phyloP scores from a whole-genome alignment of 2,797 vertebrate species.

The Discoglossus pictus region DNA sequence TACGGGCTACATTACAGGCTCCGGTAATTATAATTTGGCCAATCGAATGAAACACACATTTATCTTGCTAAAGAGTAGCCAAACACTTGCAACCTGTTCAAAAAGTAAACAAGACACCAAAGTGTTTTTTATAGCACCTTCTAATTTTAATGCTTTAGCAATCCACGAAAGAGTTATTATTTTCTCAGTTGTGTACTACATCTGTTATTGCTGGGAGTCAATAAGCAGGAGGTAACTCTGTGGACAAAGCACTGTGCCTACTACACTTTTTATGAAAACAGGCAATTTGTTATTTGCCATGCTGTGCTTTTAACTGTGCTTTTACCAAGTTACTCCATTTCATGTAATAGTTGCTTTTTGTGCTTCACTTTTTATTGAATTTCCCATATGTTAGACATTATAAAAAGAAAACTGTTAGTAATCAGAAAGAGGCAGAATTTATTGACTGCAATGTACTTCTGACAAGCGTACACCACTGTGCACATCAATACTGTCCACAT shows the following conservation, averaged over 20 bases:
- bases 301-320: slow-evolving; percentile 28
- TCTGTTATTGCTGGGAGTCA: neutral
- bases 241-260: slow-evolving; percentile 1
- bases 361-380: slow-evolving; percentile 29
- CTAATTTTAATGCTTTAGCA: neutral
- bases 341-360: slow-evolving; percentile 23
- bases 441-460: slow-evolving; percentile 24
- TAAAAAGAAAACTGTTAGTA: neutral
- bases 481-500: slow-evolving; percentile 15
- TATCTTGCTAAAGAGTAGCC: too few species aligned
- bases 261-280: neutral
- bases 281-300: slow-evolving; percentile 10
- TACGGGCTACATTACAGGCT: too few species aligned
- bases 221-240: slow-evolving; percentile 12
- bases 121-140: neutral
- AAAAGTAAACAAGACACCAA: too few species aligned
- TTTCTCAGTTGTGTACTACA: neutral
- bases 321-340: slow-evolving; percentile 27
- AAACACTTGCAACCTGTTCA: too few species aligned
- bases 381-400: slow-evolving; percentile 19
- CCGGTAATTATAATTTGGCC: too few species aligned
- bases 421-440: neutral
- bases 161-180: neutral
- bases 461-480: slow-evolving; percentile 1
- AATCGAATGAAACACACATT: too few species aligned